Percentiles rank a stretch among this genome's conserved stretches.
These are phyloP conservation scores for Aphaenogaster rudis DNA, from an alignment of 1,140 invertebrate genomes.

Conservation along the genomic window DNA sequence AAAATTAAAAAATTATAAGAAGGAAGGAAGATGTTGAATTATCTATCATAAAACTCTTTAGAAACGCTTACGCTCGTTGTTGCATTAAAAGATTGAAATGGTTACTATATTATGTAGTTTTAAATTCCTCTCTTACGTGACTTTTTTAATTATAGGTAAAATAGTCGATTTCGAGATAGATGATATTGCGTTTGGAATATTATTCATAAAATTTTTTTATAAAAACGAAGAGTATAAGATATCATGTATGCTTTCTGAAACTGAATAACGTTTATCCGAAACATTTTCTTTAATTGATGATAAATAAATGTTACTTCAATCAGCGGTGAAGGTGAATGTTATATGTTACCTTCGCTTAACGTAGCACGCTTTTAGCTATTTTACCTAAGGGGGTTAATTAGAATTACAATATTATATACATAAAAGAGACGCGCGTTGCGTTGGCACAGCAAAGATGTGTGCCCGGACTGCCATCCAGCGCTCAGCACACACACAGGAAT, in stretches of 20 bases:
- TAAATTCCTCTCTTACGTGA: constrained; percentile 55
- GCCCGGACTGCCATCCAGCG: constrained; percentile 72
- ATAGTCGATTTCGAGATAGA: neutral
- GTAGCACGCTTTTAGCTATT: constrained; percentile 66
- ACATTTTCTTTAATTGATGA: constrained; percentile 38
- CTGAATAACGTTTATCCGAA: constrained; percentile 31
- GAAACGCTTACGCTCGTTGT: neutral
- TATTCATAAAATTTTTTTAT: constrained; percentile 1
- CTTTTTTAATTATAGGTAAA: constrained; percentile 11
- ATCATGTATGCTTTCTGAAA: neutral
- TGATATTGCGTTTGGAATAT: neutral
- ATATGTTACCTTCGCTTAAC: constrained; percentile 48
- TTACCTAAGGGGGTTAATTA: constrained; percentile 71
- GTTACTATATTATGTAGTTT: constrained; percentile 30
- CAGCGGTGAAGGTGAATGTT: constrained; percentile 27
- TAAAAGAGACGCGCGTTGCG: constrained; percentile 78
- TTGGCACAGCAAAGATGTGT: constrained; percentile 78
- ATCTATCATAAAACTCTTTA: neutral
- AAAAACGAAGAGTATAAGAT: neutral
- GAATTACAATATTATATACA: constrained; percentile 77
- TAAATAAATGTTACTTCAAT: constrained; percentile 39
- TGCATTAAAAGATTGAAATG: neutral
- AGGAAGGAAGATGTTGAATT: neutral
- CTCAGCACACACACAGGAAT: constrained; percentile 5
- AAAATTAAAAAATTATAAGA: neutral